Conservation (phyloP, 2,797 vertebrate species). For the Trematomus bernacchii region DNA sequence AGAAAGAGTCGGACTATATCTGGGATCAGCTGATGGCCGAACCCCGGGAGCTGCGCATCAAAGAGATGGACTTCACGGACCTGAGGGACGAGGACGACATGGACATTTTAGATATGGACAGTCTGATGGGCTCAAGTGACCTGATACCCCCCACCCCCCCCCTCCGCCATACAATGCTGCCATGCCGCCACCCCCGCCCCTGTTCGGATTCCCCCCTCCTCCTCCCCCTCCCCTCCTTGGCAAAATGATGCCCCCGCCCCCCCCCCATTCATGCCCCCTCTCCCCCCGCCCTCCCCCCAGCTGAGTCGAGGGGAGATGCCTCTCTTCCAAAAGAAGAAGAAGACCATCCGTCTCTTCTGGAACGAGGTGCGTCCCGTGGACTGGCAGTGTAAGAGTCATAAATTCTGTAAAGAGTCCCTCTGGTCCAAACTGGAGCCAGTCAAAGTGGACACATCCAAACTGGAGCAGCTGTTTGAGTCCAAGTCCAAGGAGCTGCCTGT, state of each 20-base stretch:
- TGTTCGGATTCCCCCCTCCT: constrained; percentile 90
- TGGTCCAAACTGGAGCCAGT: constrained; percentile 98
- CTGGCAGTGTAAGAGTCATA: constrained; percentile 93
- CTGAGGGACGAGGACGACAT: constrained; percentile 94
- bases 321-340: constrained; percentile 97
- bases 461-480: constrained; percentile 98
- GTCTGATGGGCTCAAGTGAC: constrained; percentile 84
- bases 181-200: constrained; percentile 90
- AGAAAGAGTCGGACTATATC: constrained; percentile 97
- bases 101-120: constrained; percentile 91
- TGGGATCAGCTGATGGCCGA: constrained; percentile 98
- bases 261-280: constrained; percentile 85
- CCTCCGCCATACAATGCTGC: constrained; percentile 85
- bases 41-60: constrained; percentile 94
- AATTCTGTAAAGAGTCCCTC: constrained; percentile 92
- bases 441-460: constrained; percentile 95
- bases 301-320: constrained; percentile 89
- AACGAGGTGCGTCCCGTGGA: constrained; percentile 95
- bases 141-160: constrained; percentile 88
- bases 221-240: constrained; percentile 90
- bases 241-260: constrained; percentile 92
- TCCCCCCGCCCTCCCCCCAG: constrained; percentile 91
- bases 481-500: constrained; percentile 98
- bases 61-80: constrained; percentile 99
- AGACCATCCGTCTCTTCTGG: constrained; percentile 99